Percentiles rank a stretch among this genome's conserved stretches.
Conservation (phyloP, 2,797 vertebrate genomes). For the Rhabdomys pumilio region DNA sequence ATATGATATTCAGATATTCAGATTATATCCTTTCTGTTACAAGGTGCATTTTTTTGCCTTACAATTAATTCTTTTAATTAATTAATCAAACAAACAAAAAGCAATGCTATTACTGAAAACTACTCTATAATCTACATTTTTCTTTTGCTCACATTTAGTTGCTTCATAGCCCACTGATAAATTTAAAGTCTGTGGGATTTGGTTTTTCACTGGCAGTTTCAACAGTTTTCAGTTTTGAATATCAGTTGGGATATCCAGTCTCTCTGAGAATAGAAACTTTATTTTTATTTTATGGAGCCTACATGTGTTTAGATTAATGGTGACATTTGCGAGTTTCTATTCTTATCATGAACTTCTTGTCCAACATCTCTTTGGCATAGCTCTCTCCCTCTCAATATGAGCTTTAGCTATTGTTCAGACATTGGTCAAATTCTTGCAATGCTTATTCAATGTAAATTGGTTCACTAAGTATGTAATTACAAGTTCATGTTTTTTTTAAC, state of each 20-base stretch:
- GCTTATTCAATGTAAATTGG: not conserved
- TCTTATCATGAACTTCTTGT: not conserved
- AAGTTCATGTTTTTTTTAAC: not conserved
- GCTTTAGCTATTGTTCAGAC: not conserved
- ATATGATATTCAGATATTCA: not conserved
- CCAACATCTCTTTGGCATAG: not conserved
- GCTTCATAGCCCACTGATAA: not conserved
- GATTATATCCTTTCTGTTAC: not conserved
- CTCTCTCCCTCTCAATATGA: not conserved
- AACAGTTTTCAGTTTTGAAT: not conserved
- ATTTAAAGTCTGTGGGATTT: constrained; percentile 5
- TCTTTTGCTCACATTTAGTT: not conserved
- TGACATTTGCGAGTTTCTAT: constrained; percentile 31
- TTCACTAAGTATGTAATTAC: not conserved
- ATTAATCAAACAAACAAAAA: not conserved
- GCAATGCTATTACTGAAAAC: not conserved
- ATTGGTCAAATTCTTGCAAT: not conserved
- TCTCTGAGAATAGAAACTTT: constrained; percentile 16
- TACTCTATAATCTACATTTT: not conserved
- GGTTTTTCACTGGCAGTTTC: not conserved
- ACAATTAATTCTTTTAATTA: not conserved
- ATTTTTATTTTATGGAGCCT: constrained; percentile 24
- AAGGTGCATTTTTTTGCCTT: not conserved
- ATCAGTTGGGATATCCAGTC: not conserved
- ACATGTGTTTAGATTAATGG: constrained; percentile 8